phyloP scores from a whole-genome alignment of 2,888 invertebrate genomes.

The Lottia scabra region DNA sequence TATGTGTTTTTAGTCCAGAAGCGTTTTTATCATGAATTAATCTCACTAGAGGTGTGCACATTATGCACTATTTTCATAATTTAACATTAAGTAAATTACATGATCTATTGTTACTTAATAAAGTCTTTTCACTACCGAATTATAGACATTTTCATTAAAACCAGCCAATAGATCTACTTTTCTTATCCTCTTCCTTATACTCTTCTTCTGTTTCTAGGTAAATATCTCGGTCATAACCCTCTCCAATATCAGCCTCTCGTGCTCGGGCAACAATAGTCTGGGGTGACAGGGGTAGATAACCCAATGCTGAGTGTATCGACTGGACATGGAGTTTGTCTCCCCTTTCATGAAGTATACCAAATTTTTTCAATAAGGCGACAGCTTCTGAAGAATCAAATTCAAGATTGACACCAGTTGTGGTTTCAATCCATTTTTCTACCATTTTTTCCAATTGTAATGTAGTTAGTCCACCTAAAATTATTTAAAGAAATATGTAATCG shows the following conservation, averaged over 20 bases:
- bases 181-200: constrained; percentile 55
- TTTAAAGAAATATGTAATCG: background rate
- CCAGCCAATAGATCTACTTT: constrained; percentile 56
- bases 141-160: constrained; percentile 30
- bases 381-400: constrained; percentile 59
- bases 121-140: too few relatives aligned
- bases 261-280: constrained; percentile 52
- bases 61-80: too few relatives aligned
- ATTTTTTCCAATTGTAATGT: constrained; percentile 44
- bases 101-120: too few relatives aligned
- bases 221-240: constrained; percentile 63
- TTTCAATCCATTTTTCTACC: constrained; percentile 58
- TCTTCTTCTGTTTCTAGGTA: constrained; percentile 57
- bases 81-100: too few relatives aligned
- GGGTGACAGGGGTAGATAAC: constrained; percentile 57
- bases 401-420: constrained; percentile 48
- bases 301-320: constrained; percentile 55
- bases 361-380: constrained; percentile 45
- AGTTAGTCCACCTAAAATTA: constrained; percentile 54
- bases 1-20: too few relatives aligned
- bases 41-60: too few relatives aligned
- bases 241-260: constrained; percentile 55
- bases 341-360: constrained; percentile 55
- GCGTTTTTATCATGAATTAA: too few relatives aligned
- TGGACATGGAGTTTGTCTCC: constrained; percentile 57